phyloP scores from a whole-genome alignment of 2,797 vertebrate genomes.

The Emys orbicularis region DNA sequence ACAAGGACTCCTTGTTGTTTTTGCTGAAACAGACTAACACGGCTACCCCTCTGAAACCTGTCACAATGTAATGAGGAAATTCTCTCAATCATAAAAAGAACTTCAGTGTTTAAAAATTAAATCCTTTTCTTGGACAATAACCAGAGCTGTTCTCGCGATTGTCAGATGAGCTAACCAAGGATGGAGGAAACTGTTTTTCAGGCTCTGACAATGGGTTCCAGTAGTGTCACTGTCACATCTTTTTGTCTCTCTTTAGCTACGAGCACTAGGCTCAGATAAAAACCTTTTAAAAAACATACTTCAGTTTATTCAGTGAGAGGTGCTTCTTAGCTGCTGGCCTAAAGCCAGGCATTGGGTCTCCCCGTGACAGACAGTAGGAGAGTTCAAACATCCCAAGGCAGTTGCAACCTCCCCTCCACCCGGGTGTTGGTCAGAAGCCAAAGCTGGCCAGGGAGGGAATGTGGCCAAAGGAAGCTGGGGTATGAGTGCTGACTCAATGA shows the following conservation, averaged over 20 bases:
- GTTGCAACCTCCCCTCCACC: not conserved
- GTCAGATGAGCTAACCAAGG: not conserved
- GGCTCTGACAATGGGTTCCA: not conserved
- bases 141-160: not conserved
- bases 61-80: not conserved
- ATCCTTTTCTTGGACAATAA: not conserved
- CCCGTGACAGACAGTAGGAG: fast-evolving
- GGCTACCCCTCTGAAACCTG: too few relatives aligned
- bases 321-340: not conserved
- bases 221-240: not conserved
- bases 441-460: not conserved
- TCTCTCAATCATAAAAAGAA: not conserved
- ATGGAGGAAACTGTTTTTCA: not conserved
- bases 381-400: not conserved
- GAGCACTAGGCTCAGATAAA: not conserved
- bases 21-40: too few relatives aligned
- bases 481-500: not conserved
- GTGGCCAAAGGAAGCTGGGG: not conserved
- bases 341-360: not conserved
- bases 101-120: not conserved
- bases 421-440: not conserved
- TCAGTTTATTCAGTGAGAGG: not conserved
- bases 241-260: not conserved
- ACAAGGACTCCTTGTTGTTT: too few relatives aligned
- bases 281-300: not conserved